Evolutionary conservation across 2,113 vertebrate species (phyloP).

Genomic region (Hemicordylus capensis): DNA sequence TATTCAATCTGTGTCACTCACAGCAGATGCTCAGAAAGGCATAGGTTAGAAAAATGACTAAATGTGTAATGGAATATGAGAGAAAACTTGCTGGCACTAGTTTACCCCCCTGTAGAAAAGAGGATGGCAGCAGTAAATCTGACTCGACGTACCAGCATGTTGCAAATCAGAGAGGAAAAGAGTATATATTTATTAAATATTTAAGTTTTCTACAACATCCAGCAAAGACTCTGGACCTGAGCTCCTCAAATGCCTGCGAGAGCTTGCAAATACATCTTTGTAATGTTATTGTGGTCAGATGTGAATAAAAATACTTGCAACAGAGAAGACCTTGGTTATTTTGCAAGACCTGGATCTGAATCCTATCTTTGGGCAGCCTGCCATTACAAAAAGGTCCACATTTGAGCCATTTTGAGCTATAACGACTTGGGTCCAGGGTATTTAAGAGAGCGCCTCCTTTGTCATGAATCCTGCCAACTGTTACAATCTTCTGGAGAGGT

Average conservation of each 20-base stretch:
- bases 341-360: neutral
- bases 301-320: neutral
- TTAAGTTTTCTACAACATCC: constrained; percentile 34
- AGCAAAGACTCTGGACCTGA: neutral
- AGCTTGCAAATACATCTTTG: neutral
- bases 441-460: no score
- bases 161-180: constrained; percentile 12
- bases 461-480: no score
- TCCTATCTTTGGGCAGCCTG: neutral
- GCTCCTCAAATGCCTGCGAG: neutral
- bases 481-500: no score
- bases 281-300: neutral
- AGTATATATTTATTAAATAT: neutral
- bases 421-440: no score
- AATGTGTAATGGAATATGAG: neutral
- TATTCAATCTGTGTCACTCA: neutral
- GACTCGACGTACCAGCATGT: neutral
- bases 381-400: neutral
- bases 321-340: neutral
- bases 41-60: neutral
- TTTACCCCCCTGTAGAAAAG: constrained; percentile 1
- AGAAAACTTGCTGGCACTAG: rapidly evolving
- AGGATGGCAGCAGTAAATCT: neutral
- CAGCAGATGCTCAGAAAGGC: constrained; percentile 15
- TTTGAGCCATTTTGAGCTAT: neutral